Evolutionary conservation across 2,113 vertebrate species (phyloP).

Genomic region (Thamnaconus septentrionalis): DNA sequence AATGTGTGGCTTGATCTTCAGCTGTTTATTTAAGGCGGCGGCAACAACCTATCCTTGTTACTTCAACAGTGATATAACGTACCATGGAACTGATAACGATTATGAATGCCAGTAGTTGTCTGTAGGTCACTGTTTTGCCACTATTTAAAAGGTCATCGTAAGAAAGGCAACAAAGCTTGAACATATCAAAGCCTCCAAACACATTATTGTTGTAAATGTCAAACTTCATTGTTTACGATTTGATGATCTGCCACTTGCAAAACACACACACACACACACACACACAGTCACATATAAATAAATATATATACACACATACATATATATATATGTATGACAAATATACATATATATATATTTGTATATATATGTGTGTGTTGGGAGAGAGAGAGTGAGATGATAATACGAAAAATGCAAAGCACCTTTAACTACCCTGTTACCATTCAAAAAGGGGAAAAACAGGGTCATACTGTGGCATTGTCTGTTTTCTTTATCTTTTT

Average conservation of each 20-base stretch:
- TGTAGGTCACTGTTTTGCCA: no score
- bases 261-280: neutral
- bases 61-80: conserved; percentile 5
- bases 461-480: conserved; percentile 37
- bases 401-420: conserved; percentile 14
- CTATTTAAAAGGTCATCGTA: no score
- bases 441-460: conserved; percentile 37
- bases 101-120: conserved; percentile 9
- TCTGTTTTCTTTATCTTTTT: conserved; percentile 55
- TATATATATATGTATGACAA: no score
- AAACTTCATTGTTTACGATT: neutral
- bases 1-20: neutral
- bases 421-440: conserved; percentile 24
- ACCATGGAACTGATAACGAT: conserved; percentile 25
- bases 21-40: no score
- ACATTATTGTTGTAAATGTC: conserved; percentile 24
- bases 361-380: no score
- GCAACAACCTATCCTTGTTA: neutral
- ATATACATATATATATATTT: no score
- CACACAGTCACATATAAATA: no score
- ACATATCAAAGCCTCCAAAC: no score
- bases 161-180: no score
- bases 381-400: neutral
- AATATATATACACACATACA: conserved; percentile 6
- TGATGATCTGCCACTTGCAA: neutral